These are phyloP conservation scores for Hyppa rectilinea DNA, from an alignment of 2,888 invertebrate species.

Conservation along the genomic window DNA sequence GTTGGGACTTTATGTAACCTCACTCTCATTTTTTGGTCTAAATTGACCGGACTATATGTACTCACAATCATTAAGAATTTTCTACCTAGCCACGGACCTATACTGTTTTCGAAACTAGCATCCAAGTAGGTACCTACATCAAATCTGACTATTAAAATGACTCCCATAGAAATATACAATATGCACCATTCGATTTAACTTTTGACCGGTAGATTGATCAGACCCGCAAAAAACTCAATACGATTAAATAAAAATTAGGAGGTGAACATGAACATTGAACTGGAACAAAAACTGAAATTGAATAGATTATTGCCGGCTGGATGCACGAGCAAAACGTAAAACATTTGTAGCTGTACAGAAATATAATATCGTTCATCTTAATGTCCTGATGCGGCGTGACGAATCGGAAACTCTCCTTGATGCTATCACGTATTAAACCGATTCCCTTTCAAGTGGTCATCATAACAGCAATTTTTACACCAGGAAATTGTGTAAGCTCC, in stretches of 20 bases:
- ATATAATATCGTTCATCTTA: slow-evolving; percentile 65
- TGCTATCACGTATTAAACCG: slow-evolving; percentile 76
- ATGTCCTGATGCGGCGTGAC: slow-evolving; percentile 75
- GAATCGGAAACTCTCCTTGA: slow-evolving; percentile 79
- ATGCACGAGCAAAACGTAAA: slow-evolving; percentile 50
- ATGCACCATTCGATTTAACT: slow-evolving; percentile 9
- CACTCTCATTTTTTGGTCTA: no score
- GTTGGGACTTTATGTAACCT: no score
- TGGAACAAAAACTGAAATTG: slow-evolving; percentile 45
- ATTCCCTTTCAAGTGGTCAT: slow-evolving; percentile 66
- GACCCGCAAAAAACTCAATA: slow-evolving; percentile 45
- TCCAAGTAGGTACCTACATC: neutral
- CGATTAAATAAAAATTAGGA: slow-evolving; percentile 47
- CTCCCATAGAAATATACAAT: slow-evolving; percentile 27
- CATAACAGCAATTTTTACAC: slow-evolving; percentile 61
- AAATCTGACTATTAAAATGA: slow-evolving; percentile 10
- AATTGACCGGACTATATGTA: slow-evolving; percentile 5
- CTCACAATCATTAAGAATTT: slow-evolving; percentile 2
- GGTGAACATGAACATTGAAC: slow-evolving; percentile 34
- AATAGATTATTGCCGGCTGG: slow-evolving; percentile 44
- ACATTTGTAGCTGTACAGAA: slow-evolving; percentile 53
- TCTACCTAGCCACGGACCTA: neutral
- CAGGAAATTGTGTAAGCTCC: slow-evolving; percentile 43
- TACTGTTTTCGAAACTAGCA: neutral
- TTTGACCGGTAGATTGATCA: slow-evolving; percentile 39